Base-by-base conservation (phyloP, 1,140 invertebrate genomes). In the Procambarus virginalis region DNA sequence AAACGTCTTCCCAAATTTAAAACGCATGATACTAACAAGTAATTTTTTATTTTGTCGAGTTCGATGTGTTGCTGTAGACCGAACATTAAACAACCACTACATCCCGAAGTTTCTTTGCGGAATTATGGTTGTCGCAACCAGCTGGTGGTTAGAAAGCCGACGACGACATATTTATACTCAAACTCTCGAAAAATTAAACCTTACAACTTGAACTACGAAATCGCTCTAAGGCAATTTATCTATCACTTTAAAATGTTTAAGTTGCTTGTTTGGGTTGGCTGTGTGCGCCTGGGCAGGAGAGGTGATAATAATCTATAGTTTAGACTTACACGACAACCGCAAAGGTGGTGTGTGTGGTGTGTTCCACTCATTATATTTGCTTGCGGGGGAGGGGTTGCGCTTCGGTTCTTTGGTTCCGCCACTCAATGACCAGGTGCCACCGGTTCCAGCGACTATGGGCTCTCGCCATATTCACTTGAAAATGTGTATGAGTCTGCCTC, bases 1-100 rank as follows among this genome's bases (percentile, higher is more conserved):
- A 87, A 87, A 87, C 55, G 85, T 87, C 85, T 51, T 20, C 58
- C 34, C 70, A 60, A n/a, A 60, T n/a, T 79, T 22, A 68, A 80
- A 68, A n/a, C 46, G 49, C 17, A 73, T 77, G 81, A 70, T 64
- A 77, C 64, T 70, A 68, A 87, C 85, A 51, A 51, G 85, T 87
- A 80, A 22, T 68, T 80, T 77, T 70, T 60, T n/a, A n/a, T n/a
- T n/a, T n/a, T n/a, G n/a, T n/a, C n/a, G 77, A 55, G 49, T 22
- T 79, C 77, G 55, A 51, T 80, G 58, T 80, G 55, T 68, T 78
- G 55, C 17, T 60, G 84, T 64, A 55, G 73, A 86, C 78, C 22
- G 55, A n/a, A 78, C 84, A 76, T 76, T 45, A 34, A 70, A 60
- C 46, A 34, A 12, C 60, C 3, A 6, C 81, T 8, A n/a, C 81